Base-by-base conservation (phyloP, 2,888 invertebrate species). In the Actias luna region DNA sequence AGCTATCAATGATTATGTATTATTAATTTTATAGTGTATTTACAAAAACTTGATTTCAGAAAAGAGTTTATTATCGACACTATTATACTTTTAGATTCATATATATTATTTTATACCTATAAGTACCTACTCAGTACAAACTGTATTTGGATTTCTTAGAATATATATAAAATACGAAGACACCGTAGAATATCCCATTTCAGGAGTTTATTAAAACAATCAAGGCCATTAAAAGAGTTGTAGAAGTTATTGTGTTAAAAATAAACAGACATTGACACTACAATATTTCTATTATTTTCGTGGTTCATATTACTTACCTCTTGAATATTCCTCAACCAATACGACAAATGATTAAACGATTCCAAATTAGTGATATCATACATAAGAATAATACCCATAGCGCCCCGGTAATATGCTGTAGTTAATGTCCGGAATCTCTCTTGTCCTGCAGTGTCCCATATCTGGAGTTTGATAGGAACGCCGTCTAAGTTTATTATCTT, bases 371-470 rank as follows among this genome's bases (percentile, higher is more conserved):
- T 97, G 72, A 97, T 96, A 84, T 98, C 98, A 83, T 98, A 98
- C 95, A 98, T 96, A 27, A 98, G 94, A 58, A 98, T 93, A 74
- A 98, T 97, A 61, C 98, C 98, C 97, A 97, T 97, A 16, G 97
- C 97, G 5, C 97, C 98, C 58, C 97, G 93, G 86, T 97, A 98
- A 87, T 98, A 97, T 5, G 97, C 97, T 14, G 97, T 97, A 59
- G 97, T 97, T 69, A 98, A 89, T 10, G 97, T 97, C 46, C 97
- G 93, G 86, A 97, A 96, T 65, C 93, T 78, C 70, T 93, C 93
- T 77, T 96, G 96, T 0, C 97, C 97, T 12, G 97, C 97, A 0
- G 97, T 97, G 82, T 98, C 97, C 98, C 97, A 97, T 84, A 96
- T 96, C 88, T 96, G 96, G 60, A 96, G 92, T 85, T 97, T 97